Percentiles rank a stretch among this genome's conserved stretches.
These are phyloP conservation scores for Sphecodes monilicornis DNA, from an alignment of 2,888 invertebrate species.

Conservation along the genomic window DNA sequence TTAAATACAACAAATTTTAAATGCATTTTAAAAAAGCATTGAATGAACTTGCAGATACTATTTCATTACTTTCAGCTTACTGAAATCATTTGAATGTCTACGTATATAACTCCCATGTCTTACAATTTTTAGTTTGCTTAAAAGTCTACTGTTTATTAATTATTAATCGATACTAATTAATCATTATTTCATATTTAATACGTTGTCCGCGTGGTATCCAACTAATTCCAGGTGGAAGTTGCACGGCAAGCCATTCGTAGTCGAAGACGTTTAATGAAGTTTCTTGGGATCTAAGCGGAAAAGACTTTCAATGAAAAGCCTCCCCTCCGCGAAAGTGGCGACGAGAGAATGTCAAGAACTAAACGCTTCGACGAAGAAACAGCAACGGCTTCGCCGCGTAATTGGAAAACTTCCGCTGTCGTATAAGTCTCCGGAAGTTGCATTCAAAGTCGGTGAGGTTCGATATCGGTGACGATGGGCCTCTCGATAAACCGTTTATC, in stretches of 20 bases:
- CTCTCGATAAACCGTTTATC: constrained; percentile 29
- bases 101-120: too few species aligned
- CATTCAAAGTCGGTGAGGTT: constrained; percentile 37
- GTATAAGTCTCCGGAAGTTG: constrained; percentile 66
- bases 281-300: constrained; percentile 36
- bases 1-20: too few species aligned
- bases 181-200: neutral
- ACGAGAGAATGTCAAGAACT: constrained; percentile 60
- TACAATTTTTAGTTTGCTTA: neutral
- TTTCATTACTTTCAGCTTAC: too few species aligned
- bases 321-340: constrained; percentile 22
- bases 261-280: constrained; percentile 53
- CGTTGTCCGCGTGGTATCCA: neutral
- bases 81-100: too few species aligned
- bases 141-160: neutral
- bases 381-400: constrained; percentile 65
- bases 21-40: too few species aligned
- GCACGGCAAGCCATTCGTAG: constrained; percentile 10
- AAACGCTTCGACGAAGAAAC: constrained; percentile 58
- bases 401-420: constrained; percentile 72
- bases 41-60: too few species aligned
- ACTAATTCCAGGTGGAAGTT: constrained; percentile 39
- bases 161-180: neutral
- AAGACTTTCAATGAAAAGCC: constrained; percentile 51
- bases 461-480: constrained; percentile 42